Evolutionary conservation across 2,797 vertebrate genomes (phyloP), one percentile per base, ranked within the genome.

Genomic region (Aphelocoma californica): DNA sequence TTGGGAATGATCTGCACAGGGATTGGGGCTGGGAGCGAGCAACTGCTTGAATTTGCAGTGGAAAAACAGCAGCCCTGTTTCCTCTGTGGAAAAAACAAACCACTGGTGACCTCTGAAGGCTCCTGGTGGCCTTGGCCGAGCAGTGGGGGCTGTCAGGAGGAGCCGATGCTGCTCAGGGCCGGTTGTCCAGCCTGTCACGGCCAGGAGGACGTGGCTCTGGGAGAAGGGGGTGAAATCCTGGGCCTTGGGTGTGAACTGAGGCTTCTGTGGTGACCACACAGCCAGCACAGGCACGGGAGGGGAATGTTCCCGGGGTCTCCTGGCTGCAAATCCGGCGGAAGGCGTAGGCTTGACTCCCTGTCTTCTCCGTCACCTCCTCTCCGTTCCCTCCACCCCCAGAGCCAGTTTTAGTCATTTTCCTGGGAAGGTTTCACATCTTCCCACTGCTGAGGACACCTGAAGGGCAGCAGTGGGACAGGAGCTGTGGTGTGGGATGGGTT

Each of bases 1-100:
- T 7, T 69, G 56, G 65, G 83, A 65, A 54, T 19, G 61, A 57
- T 81, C 50, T 4, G 1, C 2, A 0, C 25, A 36, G 70, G 57
- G 56, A 16, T 0, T n/a, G 48, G 75, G 48, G 32, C 66, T 78
- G 58, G 38, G 38, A 74, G 24, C 0, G 0, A 32, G 50, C 38
- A 42, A 18, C 34, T 38, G 64, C 56, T 93, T 60, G 48, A n/a
- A 24, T 81, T 36, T 74, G 38, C 67, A 69, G 58, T 53, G 74
- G 62, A 32, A 79, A 66, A 91, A 21, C 34, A 64, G 56, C 75
- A 61, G 32, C 38, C 21, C n/a, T 29, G 13, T 70, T 82, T 91
- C 60, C 67, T 88, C 65, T 56, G 50, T 2, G 6, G 47, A 21
- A 74, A 81, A 93, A 78, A 53, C 32, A 81, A 69, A 61, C 34